phyloP scores from a whole-genome alignment of 2,797 vertebrate genomes.

The Passerculus sandwichensis region DNA sequence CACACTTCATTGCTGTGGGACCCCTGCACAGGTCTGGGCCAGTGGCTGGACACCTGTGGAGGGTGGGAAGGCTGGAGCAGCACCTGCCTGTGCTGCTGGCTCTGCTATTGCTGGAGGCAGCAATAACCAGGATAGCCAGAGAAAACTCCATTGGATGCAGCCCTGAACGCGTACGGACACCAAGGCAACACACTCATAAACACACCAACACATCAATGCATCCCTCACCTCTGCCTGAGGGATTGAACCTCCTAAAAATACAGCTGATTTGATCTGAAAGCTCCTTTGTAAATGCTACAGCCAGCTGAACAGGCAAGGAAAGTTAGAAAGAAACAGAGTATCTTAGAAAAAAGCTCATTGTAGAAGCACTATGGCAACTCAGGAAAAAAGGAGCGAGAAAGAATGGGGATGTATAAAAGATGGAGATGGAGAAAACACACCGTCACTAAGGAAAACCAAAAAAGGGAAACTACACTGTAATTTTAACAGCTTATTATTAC shows the following conservation, averaged over 20 bases:
- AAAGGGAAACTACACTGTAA: neutral
- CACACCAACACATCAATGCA: neutral
- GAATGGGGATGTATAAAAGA: neutral
- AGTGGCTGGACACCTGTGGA: neutral
- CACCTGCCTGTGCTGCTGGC: neutral
- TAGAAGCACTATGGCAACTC: neutral
- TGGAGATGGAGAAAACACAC: neutral
- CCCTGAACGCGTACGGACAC: rapidly evolving
- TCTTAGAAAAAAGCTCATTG: neutral
- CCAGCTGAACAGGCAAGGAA: neutral
- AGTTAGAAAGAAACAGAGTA: neutral
- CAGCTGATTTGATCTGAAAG: neutral
- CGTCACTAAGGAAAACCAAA: neutral
- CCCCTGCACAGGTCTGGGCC: neutral
- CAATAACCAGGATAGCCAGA: neutral
- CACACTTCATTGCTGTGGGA: neutral
- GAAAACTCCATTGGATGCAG: neutral
- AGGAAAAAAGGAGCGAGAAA: neutral
- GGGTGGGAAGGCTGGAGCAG: neutral
- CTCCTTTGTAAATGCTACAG: neutral
- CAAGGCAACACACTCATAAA: neutral
- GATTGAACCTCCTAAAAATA: neutral
- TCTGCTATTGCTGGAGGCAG: neutral
- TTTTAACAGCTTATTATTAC: neutral
- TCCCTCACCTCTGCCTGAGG: neutral